Evolutionary conservation across 2,888 invertebrate species (phyloP), one percentile per base, ranked within the genome.

Genomic region (Pantelozetes paolii): DNA sequence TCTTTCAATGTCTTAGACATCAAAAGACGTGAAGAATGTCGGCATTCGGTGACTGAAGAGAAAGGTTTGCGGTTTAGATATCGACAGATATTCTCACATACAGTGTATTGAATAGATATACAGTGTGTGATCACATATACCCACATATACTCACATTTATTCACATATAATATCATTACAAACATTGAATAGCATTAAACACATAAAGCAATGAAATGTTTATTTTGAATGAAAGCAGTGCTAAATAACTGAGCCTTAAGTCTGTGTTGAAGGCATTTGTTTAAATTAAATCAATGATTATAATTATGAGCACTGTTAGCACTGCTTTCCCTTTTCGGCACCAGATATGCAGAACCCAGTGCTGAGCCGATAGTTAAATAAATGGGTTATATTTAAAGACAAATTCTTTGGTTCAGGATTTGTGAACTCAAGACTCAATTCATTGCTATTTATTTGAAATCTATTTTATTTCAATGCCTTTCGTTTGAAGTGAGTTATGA

Each of bases 1-100:
- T 32, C 20, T 26, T 30, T 8, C 9, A 50, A 23, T 23, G 26
- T 42, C 67, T 40, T 26, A 23, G 67, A 67, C 18, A 11, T 36
- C 23, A 59, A 67, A 64, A 54, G 54, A 26, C 26, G 54, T 54
- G 54, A 54, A 54, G 67, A 67, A 67, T 67, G 67, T 67, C 67
- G 64, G 64, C 64, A 64, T 40, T 67, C 2, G n/a, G 6, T 67
- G 62, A 23, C n/a, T 32, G 54, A 54, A 26, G 54, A 54, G 3
- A 6, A 67, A 40, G n/a, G n/a, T 36, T 67, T 67, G 67, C 11
- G 67, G 67, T 40, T 67, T n/a, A n/a, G n/a, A n/a, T n/a, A n/a
- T n/a, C n/a, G n/a, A n/a, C n/a, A n/a, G n/a, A n/a, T n/a, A n/a
- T n/a, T n/a, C n/a, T n/a, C n/a, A n/a, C n/a, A n/a, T n/a, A n/a